phyloP scores from a whole-genome alignment of 2,797 vertebrate species.

The Bovichtus diacanthus region DNA sequence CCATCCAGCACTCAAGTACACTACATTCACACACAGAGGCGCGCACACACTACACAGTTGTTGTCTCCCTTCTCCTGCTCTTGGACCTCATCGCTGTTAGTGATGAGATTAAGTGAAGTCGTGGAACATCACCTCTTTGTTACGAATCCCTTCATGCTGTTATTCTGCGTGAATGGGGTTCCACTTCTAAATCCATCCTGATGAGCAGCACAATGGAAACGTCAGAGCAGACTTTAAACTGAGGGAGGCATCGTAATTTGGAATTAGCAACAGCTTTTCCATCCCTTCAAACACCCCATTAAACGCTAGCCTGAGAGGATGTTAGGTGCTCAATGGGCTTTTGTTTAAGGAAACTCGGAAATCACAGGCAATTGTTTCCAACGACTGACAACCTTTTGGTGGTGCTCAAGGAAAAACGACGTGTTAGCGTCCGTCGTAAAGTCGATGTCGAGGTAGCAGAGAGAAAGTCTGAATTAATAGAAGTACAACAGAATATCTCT shows the following conservation, averaged over 20 bases:
- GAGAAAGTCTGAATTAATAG: not conserved
- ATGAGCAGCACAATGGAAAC: constrained; percentile 52
- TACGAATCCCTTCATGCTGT: constrained; percentile 54
- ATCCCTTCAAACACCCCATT: constrained; percentile 36
- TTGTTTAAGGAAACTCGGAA: constrained; percentile 38
- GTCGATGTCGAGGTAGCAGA: not conserved
- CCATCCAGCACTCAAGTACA: constrained; percentile 47
- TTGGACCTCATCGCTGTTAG: constrained; percentile 30
- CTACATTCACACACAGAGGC: constrained; percentile 17
- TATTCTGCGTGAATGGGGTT: constrained; percentile 47
- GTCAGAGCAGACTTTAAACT: constrained; percentile 39
- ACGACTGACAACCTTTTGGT: constrained; percentile 3
- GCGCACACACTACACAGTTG: constrained; percentile 26
- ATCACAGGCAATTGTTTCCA: constrained; percentile 1
- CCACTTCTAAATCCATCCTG: constrained; percentile 61
- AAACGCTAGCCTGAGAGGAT: constrained; percentile 17
- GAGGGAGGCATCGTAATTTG: constrained; percentile 43
- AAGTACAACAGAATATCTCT: not conserved
- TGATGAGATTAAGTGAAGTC: constrained; percentile 53
- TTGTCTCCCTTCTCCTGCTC: not conserved
- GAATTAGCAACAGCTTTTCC: constrained; percentile 60
- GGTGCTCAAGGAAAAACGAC: not conserved
- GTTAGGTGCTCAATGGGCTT: constrained; percentile 29
- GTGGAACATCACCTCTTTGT: constrained; percentile 50
- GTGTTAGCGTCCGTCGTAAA: not conserved